Base-by-base conservation (phyloP, 2,113 vertebrate genomes). In the Laticauda colubrina region DNA sequence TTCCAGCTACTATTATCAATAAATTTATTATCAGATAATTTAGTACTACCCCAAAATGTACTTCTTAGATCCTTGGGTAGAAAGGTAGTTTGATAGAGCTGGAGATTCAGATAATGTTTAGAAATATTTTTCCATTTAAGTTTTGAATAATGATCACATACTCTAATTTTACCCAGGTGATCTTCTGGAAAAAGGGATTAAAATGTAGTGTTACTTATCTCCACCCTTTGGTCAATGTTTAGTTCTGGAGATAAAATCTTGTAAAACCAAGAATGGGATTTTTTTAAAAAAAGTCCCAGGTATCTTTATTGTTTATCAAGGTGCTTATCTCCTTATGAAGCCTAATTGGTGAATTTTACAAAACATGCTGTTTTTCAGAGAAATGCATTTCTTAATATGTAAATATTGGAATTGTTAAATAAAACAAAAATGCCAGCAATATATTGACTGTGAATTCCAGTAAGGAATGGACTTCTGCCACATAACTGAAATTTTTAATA, bases 391-490 rank as follows among this genome's bases (percentile, higher is more conserved):
- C 93, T 95, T 96, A 89, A 45, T 94, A 1, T 93, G 90, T 96
- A 96, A 97, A 94, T 95, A 96, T 91, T 94, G 93, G 93, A 95
- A 95, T 95, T 94, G 93, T 5, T 53, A 93, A 94, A 93, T 93
- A 90, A 92, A 97, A 95, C 89, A 59, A 95, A 89, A 93, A 94
- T 97, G 97, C 97, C 97, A 98, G 97, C 97, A 97, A 97, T 95
- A 96, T 94, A 96, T 92, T 90, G 94, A 95, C 96, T 95, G 91
- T 96, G 90, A 93, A 96, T 95, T 94, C 94, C 94, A 94, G 93
- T 92, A 87, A 97, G 95, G 94, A 96, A 64, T 95, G 92, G 87
- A 94, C 93, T 64, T 96, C 94, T 94, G 75, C 95, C 96, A 95
- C 91, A 89, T 91, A 96, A 97, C 89, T 91, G 55, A 97, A 95